These are phyloP conservation scores for Marcusenius ussheri DNA, from an alignment of 2,113 vertebrate species.

Conservation along the genomic window DNA sequence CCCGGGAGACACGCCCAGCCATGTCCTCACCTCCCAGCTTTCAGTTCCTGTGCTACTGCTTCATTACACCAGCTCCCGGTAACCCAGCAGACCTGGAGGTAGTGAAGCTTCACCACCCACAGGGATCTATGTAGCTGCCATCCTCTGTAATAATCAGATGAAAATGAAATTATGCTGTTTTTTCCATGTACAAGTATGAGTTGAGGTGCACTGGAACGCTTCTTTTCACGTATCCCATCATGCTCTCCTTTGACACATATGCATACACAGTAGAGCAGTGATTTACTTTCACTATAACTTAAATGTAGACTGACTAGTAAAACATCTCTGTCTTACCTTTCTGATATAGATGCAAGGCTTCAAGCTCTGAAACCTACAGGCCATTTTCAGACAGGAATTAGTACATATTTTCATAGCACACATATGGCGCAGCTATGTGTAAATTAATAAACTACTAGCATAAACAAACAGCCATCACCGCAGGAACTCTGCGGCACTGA, in stretches of 20 bases:
- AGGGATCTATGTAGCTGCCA: not conserved
- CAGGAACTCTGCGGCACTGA: conserved; percentile 15
- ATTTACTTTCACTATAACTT: not conserved
- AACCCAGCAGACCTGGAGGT: not conserved
- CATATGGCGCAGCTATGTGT: not conserved
- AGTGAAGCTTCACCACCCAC: not conserved
- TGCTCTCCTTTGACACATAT: not conserved
- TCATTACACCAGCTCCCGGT: not conserved
- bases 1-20: not conserved
- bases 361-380: not conserved
- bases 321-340: not conserved
- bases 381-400: not conserved
- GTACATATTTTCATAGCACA: not conserved
- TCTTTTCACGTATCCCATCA: not conserved
- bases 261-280: not conserved
- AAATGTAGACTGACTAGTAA: not conserved
- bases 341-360: not conserved
- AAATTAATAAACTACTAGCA: conserved; percentile 18
- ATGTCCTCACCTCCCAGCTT: not conserved
- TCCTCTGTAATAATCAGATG: not conserved
- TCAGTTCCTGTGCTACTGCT: not conserved
- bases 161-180: not conserved
- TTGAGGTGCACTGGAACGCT: not conserved
- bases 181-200: not conserved
- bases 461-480: conserved; percentile 32